A percentile compares a stretch with the other conserved stretches of the same genome.
phyloP scores from a whole-genome alignment of 2,888 invertebrate genomes.

The Drosophila anomalipes region DNA sequence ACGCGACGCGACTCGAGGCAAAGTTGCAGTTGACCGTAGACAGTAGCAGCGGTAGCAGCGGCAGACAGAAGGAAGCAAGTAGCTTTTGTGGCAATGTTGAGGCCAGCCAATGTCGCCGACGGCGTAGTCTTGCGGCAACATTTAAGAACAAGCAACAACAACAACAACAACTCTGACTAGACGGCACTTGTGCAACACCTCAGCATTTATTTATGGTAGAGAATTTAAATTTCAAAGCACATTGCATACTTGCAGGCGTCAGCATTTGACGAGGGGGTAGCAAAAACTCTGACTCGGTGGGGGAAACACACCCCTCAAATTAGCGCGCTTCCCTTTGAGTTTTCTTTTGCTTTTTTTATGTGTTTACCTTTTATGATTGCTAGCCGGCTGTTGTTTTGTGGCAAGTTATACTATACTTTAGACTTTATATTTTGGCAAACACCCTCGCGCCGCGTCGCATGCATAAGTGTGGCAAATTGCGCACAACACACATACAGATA shows the following conservation, averaged over 20 bases:
- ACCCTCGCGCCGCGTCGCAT: conserved; percentile 21
- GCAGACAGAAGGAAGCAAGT: conserved; percentile 11
- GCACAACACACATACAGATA: conserved; percentile 11
- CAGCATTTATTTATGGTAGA: conserved; percentile 64
- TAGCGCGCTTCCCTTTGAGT: conserved; percentile 53
- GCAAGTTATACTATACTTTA: conserved; percentile 47
- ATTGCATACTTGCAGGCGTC: conserved; percentile 65
- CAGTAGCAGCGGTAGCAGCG: conserved; percentile 30
- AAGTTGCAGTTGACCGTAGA: conserved; percentile 73
- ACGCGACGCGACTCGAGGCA: conserved; percentile 43
- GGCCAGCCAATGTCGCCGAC: conserved; percentile 39
- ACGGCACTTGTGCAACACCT: conserved; percentile 65
- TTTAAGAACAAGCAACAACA: conserved; percentile 35
- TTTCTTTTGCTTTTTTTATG: conserved; percentile 32
- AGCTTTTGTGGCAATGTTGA: conserved; percentile 56
- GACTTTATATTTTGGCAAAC: conserved; percentile 57
- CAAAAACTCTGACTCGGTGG: not conserved
- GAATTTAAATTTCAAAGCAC: conserved; percentile 72
- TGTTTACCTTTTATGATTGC: conserved; percentile 72
- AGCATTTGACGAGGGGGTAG: conserved; percentile 8
- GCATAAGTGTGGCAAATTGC: conserved; percentile 80
- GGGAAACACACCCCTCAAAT: conserved; percentile 51
- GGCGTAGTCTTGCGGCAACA: conserved; percentile 39
- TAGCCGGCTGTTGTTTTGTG: conserved; percentile 52
- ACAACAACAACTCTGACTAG: conserved; percentile 3